Conservation (phyloP, 2,888 invertebrate species). For the Tenthredo notha region DNA sequence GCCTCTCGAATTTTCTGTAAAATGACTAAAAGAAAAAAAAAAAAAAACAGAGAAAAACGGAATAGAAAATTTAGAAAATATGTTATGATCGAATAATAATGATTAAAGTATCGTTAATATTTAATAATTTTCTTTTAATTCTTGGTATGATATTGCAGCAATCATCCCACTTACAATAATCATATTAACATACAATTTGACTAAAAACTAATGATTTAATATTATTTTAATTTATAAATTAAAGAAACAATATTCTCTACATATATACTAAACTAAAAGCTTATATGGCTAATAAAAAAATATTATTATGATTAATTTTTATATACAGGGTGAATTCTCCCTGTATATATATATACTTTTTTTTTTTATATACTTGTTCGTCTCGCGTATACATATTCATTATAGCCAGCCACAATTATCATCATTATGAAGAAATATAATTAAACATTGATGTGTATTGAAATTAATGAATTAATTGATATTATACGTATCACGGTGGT, state of each 20-base stretch:
- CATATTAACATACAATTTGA: neutral
- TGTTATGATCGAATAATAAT: neutral
- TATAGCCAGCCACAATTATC: constrained; percentile 23
- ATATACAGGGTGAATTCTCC: neutral
- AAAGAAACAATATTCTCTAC: constrained; percentile 42
- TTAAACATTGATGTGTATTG: neutral
- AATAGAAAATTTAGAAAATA: neutral
- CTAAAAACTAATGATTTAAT: constrained; percentile 26
- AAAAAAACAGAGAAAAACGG: no score
- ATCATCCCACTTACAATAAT: constrained; percentile 15
- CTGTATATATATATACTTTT: constrained; percentile 50
- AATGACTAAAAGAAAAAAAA: neutral
- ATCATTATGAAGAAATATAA: neutral
- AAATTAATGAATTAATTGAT: neutral
- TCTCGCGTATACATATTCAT: neutral
- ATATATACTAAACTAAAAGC: constrained; percentile 40
- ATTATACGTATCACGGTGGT: neutral
- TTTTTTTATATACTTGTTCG: constrained; percentile 1
- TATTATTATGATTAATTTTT: constrained; percentile 49
- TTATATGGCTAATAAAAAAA: constrained; percentile 53
- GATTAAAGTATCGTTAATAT: neutral
- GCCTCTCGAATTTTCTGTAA: neutral
- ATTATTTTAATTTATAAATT: constrained; percentile 41
- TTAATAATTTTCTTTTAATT: neutral
- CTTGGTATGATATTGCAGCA: neutral